phyloP scores from a whole-genome alignment of 2,888 invertebrate genomes.

The Protonemura montana region DNA sequence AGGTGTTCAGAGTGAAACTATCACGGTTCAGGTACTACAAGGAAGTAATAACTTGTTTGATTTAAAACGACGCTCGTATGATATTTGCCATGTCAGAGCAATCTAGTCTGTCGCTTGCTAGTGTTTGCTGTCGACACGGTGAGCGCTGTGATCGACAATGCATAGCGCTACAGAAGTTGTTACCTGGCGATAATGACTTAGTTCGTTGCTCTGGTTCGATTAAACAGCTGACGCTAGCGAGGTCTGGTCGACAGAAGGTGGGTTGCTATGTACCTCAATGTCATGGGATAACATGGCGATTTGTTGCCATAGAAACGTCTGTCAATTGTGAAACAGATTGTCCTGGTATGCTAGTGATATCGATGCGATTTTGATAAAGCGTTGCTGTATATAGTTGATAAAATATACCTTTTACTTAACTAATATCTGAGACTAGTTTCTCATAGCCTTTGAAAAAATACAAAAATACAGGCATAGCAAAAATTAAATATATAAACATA shows the following conservation, averaged over 20 bases:
- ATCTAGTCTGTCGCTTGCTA: neutral
- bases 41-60: neutral
- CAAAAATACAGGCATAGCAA: too few relatives aligned
- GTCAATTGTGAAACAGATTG: too few relatives aligned
- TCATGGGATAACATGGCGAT: too few relatives aligned
- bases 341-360: too few relatives aligned
- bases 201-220: neutral
- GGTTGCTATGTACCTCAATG: neutral
- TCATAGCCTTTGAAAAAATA: too few relatives aligned
- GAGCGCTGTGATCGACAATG: neutral
- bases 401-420: too few relatives aligned
- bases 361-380: too few relatives aligned
- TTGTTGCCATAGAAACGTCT: too few relatives aligned
- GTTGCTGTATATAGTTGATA: too few relatives aligned
- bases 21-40: neutral
- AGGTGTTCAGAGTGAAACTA: neutral
- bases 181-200: neutral
- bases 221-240: neutral
- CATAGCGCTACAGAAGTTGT: neutral
- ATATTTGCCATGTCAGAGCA: neutral
- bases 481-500: too few relatives aligned
- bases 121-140: neutral
- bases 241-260: neutral
- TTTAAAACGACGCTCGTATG: neutral
- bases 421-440: too few relatives aligned